Percentiles rank a stretch among this genome's conserved stretches.
Conservation (phyloP, 2,888 invertebrate species). For the Drosophila vallismaia region DNA sequence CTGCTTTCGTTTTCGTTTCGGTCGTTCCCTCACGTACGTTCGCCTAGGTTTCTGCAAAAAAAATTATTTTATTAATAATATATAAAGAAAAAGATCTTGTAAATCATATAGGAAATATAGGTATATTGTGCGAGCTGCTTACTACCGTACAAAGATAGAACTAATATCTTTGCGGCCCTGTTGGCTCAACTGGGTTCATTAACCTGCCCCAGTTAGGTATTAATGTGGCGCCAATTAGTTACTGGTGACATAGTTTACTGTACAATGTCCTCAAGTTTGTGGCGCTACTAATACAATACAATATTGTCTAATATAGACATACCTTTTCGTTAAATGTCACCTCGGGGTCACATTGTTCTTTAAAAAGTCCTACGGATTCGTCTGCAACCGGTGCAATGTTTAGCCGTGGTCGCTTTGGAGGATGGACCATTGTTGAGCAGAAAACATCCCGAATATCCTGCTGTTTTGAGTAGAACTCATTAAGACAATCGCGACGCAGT, state of each 20-base stretch:
- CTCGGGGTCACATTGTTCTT: constrained; percentile 70
- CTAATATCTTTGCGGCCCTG: constrained; percentile 73
- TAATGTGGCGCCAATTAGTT: constrained; percentile 58
- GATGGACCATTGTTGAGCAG: constrained; percentile 78
- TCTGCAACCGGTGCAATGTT: constrained; percentile 12
- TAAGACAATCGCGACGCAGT: constrained; percentile 42
- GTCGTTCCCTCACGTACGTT: constrained; percentile 73
- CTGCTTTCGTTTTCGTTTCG: constrained; percentile 72
- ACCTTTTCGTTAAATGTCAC: constrained; percentile 78
- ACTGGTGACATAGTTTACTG: not conserved
- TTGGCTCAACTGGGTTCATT: constrained; percentile 52
- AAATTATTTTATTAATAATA: not conserved
- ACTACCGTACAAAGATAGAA: constrained; percentile 68
- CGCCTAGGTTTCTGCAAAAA: constrained; percentile 66
- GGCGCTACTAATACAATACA: constrained; percentile 26
- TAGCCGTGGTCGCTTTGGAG: not conserved
- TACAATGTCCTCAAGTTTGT: not conserved
- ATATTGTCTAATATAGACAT: constrained; percentile 2
- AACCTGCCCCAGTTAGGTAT: constrained; percentile 35
- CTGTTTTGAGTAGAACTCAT: constrained; percentile 50
- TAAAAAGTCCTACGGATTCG: constrained; percentile 66
- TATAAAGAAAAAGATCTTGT: not conserved
- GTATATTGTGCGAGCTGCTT: constrained; percentile 64
- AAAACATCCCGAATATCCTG: constrained; percentile 75
- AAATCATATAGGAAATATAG: not conserved